phyloP scores from a whole-genome alignment of 2,888 invertebrate species.

The Drosophila diplacantha region DNA sequence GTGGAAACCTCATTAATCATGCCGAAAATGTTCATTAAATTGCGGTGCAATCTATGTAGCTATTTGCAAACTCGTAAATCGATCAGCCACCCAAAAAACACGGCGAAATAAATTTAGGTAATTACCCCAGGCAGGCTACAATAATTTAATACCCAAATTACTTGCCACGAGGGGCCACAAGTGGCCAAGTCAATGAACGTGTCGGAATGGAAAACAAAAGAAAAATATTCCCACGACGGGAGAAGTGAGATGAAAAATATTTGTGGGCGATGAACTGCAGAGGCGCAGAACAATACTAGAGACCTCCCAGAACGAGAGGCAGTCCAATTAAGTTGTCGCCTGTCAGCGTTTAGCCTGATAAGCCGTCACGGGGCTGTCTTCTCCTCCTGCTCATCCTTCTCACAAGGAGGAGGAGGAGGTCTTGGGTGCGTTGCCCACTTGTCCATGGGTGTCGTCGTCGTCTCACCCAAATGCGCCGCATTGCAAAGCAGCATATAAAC shows the following conservation, averaged over 20 bases:
- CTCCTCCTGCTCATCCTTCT: conserved; percentile 7
- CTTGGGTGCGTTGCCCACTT: conserved; percentile 48
- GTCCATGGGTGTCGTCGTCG: conserved; percentile 39
- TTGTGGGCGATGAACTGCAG: conserved; percentile 24
- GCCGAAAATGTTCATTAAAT: conserved; percentile 50
- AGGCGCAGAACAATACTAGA: conserved; percentile 16
- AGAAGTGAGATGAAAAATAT: conserved; percentile 15
- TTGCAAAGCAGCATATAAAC: conserved; percentile 2
- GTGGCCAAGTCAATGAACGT: conserved; percentile 50
- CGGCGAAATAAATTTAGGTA: conserved; percentile 51
- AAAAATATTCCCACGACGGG: conserved; percentile 13
- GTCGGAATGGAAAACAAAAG: conserved; percentile 35
- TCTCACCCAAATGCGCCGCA: conserved; percentile 33
- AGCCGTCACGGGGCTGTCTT: conserved; percentile 39
- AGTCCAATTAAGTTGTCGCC: conserved; percentile 57
- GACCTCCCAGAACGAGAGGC: conserved; percentile 32
- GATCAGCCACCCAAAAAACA: conserved; percentile 32
- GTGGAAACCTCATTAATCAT: conserved; percentile 60
- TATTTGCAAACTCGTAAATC: conserved; percentile 58
- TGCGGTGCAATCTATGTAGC: conserved; percentile 38
- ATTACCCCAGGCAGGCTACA: conserved; percentile 42
- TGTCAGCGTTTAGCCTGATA: conserved; percentile 60
- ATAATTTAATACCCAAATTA: conserved; percentile 52
- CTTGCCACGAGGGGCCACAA: conserved; percentile 29
- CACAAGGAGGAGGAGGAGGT: not conserved